phyloP scores from a whole-genome alignment of 92 coral and sea anemone species.

The Muricea muricata region DNA sequence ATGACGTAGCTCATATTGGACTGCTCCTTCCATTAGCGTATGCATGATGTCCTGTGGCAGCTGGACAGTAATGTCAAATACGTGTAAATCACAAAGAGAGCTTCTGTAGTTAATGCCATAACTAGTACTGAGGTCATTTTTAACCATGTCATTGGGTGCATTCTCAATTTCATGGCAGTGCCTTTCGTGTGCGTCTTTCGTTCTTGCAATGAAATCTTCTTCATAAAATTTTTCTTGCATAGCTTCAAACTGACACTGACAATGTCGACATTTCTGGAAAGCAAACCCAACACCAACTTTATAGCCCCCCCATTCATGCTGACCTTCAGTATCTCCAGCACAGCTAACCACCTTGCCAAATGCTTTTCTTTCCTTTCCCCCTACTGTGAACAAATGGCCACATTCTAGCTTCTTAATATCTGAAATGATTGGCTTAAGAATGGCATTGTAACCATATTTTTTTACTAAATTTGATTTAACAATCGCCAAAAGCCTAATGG shows the following conservation, averaged over 20 bases:
- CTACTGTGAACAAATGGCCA: neutral
- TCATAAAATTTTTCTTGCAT: neutral
- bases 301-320: too few relatives aligned
- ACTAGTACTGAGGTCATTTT: neutral
- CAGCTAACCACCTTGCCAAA: constrained; percentile 18
- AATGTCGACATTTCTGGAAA: too few relatives aligned
- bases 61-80: neutral
- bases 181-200: neutral
- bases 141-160: neutral
- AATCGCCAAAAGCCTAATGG: neutral
- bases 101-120: neutral
- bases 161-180: neutral
- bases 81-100: neutral
- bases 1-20: neutral
- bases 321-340: too few relatives aligned
- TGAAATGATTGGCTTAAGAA: neutral
- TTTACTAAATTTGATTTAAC: constrained; percentile 5
- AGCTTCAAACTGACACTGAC: too few relatives aligned
- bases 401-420: neutral
- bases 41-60: too few relatives aligned
- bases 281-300: too few relatives aligned
- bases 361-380: neutral
- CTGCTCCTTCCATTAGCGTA: too few relatives aligned
- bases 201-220: neutral
- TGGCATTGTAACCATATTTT: constrained; percentile 1